These are phyloP conservation scores for Stramonita haemastoma DNA, from an alignment of 2,888 invertebrate genomes.

Conservation along the genomic window DNA sequence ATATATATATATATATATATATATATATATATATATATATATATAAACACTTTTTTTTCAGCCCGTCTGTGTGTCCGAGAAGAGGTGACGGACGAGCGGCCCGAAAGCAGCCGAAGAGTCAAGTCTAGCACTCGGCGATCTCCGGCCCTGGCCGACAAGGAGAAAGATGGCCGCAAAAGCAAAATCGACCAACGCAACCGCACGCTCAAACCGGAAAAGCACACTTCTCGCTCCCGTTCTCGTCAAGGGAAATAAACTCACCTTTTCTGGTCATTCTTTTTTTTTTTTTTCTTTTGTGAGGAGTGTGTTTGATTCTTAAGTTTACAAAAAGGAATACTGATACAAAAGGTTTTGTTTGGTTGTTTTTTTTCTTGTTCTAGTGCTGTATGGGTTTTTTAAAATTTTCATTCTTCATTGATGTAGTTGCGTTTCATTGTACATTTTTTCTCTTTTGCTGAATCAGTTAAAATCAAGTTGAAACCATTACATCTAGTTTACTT, in stretches of 20 bases:
- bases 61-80: conserved; percentile 42
- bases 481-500: neutral
- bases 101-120: conserved; percentile 36
- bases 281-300: no score
- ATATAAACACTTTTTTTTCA: neutral
- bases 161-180: conserved; percentile 24
- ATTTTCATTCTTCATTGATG: no score
- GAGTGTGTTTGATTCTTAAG: no score
- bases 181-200: neutral
- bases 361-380: no score
- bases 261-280: neutral
- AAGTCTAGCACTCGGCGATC: conserved; percentile 39
- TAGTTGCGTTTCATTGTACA: no score
- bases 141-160: conserved; percentile 30
- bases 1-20: no score
- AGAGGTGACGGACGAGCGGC: neutral
- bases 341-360: no score
- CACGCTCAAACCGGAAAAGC: neutral
- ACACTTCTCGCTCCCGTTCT: conserved; percentile 1
- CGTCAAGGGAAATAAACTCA: conserved; percentile 24
- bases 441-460: neutral
- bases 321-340: no score
- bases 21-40: neutral
- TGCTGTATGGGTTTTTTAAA: no score
- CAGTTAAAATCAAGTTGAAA: neutral